Evolutionary conservation across 2,888 invertebrate species (phyloP), one percentile per base, ranked within the genome.

Genomic region (Aproaerema taeniolella): DNA sequence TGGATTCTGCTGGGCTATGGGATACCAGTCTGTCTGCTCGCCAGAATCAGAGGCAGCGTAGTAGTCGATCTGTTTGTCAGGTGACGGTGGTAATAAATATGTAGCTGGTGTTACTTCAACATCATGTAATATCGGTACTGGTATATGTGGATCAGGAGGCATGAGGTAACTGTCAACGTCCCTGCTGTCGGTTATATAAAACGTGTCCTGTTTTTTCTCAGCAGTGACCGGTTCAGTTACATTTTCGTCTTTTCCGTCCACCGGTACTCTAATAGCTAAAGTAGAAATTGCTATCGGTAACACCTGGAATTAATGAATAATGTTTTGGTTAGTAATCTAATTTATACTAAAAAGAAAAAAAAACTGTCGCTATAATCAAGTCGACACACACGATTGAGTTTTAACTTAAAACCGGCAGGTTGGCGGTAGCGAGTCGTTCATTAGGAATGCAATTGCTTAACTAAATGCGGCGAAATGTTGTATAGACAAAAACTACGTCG

Each of bases 11-110:
- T 1, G 63, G 1, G 64, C 53, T 36, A 85, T 76, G 1, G 86
- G 86, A 48, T 78, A 70, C 86, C 86, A 86, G 30, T 83, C 86
- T 2, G 68, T 67, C 50, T 83, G 81, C 25, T 64, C 63, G 1
- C 57, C 68, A 0, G 73, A 50, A 43, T 71, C 68, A 13, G 67
- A 61, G 1, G 75, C 67, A 8, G 60, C 52, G 14, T 68, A 70
- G 33, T 68, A 74, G 28, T 71, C 67, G 2, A 55, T 43, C 43
- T 69, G 67, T 41, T 59, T 61, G 15, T 62, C 65, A 41, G 60
- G 54, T 28, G 61, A 45, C 0, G 86, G 86, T 26, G 86, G 86
- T 32, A 80, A 42, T 10, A 86, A 61, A 46, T 74, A 76, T 0
- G 81, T 76, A 0, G 76, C 73, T n/a, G 75, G 80, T 30, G 74